Evolutionary conservation across 2,113 vertebrate genomes (phyloP), one percentile per base, ranked within the genome.

Genomic region (Speoplatyrhinus poulsoni): DNA sequence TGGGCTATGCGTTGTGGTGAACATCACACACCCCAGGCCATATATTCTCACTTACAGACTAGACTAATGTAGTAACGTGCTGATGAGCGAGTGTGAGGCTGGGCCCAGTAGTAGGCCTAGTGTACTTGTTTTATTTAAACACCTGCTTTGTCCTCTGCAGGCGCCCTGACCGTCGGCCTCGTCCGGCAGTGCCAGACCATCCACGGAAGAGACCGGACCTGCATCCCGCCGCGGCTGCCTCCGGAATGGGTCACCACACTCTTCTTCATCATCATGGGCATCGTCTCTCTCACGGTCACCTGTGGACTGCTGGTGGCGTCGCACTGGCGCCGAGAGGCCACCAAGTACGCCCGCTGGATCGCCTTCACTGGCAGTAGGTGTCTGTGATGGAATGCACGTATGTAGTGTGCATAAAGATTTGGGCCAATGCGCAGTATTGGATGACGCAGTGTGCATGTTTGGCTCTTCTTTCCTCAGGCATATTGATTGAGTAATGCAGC

Each of bases 211-310:
- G 95, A 96, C 90, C 94, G 96, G 88, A 96, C 95, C 67, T 99
- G 98, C 82, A 97, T 97, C 82, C 95, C 97, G 59, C 97, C 98
- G n/a, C 95, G 94, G 88, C 94, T 99, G 73, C 97, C 98, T 76
- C 96, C 96, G 0, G 97, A 98, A 89, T 99, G 98, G 98, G 95
- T 98, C 88, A 98, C 96, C 77, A 97, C 96, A 7, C 94, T 99
- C 64, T 98, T 99, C 94, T 98, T 99, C 92, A 99, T 99, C 91
- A 97, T 99, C 90, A 94, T 98, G 95, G 97, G 97, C 87, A 98
- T 99, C 91, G 95, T 99, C 93, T 98, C 96, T 84, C 94, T 99
- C 93, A 97, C 98, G 76, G 93, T 99, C 91, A 99, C 98, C 60
- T 99, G 98, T 72, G 96, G 95, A 73, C 94, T 99, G 87, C 93